phyloP scores from a whole-genome alignment of 2,797 vertebrate genomes.

The Momotus momota region DNA sequence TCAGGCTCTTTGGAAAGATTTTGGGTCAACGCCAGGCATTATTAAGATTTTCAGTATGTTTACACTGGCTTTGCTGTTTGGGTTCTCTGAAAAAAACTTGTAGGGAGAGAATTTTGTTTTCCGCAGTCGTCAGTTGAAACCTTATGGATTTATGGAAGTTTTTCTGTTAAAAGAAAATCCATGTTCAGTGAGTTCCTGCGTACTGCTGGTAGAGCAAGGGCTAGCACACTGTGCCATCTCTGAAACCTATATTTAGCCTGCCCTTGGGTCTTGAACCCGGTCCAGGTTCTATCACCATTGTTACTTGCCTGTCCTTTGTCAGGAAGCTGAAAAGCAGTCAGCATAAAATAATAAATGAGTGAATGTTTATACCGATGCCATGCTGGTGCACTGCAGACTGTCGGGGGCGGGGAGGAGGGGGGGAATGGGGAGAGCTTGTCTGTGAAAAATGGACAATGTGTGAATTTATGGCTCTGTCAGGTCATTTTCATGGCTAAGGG shows the following conservation, averaged over 20 bases:
- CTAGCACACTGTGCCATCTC: neutral
- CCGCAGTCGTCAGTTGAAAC: rapidly evolving
- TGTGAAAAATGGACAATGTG: conserved; percentile 64
- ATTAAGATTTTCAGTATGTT: conserved; percentile 39
- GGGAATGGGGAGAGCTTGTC: neutral
- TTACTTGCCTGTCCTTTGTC: neutral
- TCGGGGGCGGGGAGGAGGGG: neutral
- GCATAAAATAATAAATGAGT: conserved; percentile 17
- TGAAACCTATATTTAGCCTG: neutral
- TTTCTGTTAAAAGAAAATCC: neutral
- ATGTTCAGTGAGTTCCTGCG: neutral
- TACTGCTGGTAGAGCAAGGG: neutral
- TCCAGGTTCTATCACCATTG: neutral
- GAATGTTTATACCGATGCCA: conserved; percentile 6
- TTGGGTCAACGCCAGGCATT: conserved; percentile 39
- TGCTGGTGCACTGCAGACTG: neutral
- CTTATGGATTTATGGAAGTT: neutral
- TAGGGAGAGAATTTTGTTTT: neutral
- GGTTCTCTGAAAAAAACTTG: neutral
- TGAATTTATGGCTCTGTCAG: conserved; percentile 85
- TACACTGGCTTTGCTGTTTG: conserved; percentile 12
- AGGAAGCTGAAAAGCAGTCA: conserved; percentile 1
- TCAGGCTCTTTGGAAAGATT: conserved; percentile 3
- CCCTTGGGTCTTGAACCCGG: neutral
- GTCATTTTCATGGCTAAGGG: conserved; percentile 83